phyloP scores from a whole-genome alignment of 2,797 vertebrate genomes.

The Alexandromys oeconomus region DNA sequence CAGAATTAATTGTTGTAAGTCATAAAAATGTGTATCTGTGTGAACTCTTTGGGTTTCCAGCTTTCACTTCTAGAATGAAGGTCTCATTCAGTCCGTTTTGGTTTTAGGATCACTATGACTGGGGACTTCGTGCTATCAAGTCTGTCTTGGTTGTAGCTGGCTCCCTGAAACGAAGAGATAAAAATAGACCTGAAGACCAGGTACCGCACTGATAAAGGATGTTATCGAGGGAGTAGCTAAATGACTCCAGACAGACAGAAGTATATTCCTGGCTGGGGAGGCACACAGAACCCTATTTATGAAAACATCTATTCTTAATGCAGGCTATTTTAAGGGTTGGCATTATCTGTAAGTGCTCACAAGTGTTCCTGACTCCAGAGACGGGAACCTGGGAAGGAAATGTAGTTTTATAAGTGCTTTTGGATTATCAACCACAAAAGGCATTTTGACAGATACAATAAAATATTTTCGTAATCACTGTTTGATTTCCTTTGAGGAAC shows the following conservation, averaged over 20 bases:
- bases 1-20: background rate
- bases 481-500: slow-evolving; percentile 57
- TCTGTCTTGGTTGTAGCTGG: slow-evolving; percentile 92
- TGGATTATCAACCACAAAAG: slow-evolving; percentile 28
- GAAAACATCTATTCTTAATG: background rate
- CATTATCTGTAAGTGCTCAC: slow-evolving; percentile 8
- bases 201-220: slow-evolving; percentile 79
- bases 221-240: background rate
- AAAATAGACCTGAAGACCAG: slow-evolving; percentile 91
- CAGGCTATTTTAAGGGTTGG: background rate
- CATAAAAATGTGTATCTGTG: background rate
- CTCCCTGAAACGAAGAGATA: slow-evolving; percentile 89
- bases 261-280: background rate
- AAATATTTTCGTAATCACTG: slow-evolving; percentile 20
- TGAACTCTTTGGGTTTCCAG: background rate
- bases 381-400: slow-evolving; percentile 21
- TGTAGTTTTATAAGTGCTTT: slow-evolving; percentile 50
- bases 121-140: slow-evolving; percentile 91
- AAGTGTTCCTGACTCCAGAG: background rate
- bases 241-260: background rate
- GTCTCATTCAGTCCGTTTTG: slow-evolving; percentile 35
- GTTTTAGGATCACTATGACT: slow-evolving; percentile 92
- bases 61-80: slow-evolving; percentile 9
- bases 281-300: background rate
- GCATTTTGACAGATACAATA: slow-evolving; percentile 43